phyloP scores from a whole-genome alignment of 2,797 vertebrate species.

The Oreortyx pictus region DNA sequence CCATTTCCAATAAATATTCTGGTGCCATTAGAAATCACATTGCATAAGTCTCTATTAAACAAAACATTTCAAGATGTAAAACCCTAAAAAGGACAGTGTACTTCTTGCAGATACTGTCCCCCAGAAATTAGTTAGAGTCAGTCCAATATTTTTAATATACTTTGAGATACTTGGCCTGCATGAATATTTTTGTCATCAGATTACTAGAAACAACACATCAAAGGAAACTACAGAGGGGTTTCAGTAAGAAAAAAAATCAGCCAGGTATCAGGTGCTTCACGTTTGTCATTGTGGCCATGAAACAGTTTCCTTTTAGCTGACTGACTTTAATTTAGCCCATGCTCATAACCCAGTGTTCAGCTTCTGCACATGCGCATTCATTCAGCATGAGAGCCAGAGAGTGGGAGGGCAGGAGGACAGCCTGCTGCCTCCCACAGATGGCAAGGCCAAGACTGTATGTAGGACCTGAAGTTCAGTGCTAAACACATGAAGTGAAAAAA shows the following conservation, averaged over 20 bases:
- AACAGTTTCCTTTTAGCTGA: not conserved
- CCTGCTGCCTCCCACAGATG: not conserved
- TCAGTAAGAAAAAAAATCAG: not conserved
- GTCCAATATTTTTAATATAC: not conserved
- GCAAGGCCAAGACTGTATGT: not conserved
- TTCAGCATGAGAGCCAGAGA: not conserved
- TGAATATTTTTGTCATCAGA: not conserved
- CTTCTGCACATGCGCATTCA: fast-evolving
- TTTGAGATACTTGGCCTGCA: not conserved
- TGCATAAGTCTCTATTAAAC: not conserved
- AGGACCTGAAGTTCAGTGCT: not conserved
- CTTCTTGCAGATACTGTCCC: not conserved
- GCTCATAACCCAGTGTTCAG: not conserved
- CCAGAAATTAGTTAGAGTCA: fast-evolving
- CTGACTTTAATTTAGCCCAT: not conserved
- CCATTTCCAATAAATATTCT: not conserved
- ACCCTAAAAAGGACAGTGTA: not conserved
- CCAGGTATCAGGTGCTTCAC: not conserved
- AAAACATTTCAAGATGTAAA: conserved; percentile 1
- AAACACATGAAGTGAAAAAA: not conserved
- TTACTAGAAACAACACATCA: not conserved
- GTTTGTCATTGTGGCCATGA: not conserved
- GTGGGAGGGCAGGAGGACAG: not conserved
- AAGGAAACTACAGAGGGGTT: not conserved
- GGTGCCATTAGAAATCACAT: not conserved